Evolutionary conservation across 1,140 invertebrate genomes (phyloP).

Genomic region (Sinella curviseta): DNA sequence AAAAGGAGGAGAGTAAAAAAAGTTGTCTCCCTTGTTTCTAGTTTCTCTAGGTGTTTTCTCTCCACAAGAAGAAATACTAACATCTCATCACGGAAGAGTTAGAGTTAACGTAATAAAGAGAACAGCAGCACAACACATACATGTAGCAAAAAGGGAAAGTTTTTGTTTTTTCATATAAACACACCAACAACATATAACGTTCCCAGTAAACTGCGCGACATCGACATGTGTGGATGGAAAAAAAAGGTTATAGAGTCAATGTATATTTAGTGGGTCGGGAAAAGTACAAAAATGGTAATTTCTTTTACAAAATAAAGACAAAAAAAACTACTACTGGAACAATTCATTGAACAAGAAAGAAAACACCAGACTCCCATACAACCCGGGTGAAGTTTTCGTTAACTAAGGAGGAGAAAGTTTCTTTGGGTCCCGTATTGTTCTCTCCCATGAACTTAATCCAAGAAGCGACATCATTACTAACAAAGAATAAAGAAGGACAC

Average conservation of each 20-base stretch:
- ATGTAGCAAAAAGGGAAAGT: background rate
- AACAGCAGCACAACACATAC: background rate
- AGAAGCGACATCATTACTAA: too few species aligned
- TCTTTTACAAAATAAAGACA: background rate
- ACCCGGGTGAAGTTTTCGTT: background rate
- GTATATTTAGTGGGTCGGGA: background rate
- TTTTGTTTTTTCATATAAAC: too few species aligned
- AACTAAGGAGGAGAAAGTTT: background rate
- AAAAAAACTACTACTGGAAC: background rate
- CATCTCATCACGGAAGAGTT: background rate
- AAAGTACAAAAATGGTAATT: slow-evolving; percentile 17
- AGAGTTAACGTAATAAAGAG: slow-evolving; percentile 8
- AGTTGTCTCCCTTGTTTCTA: background rate
- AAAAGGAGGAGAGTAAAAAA: background rate
- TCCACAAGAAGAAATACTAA: background rate
- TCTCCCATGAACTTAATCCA: too few species aligned
- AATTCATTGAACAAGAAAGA: background rate
- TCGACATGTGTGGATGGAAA: too few species aligned
- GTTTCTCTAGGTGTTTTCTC: background rate
- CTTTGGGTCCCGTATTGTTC: background rate
- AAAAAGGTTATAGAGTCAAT: background rate
- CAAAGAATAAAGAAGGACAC: too few species aligned
- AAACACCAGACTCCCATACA: background rate
- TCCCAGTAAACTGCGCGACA: too few species aligned
- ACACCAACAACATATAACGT: too few species aligned